Percentiles rank a stretch among this genome's conserved stretches.
These are phyloP conservation scores for Argyrosomus regius DNA, from an alignment of 2,797 vertebrate genomes.

Conservation along the genomic window DNA sequence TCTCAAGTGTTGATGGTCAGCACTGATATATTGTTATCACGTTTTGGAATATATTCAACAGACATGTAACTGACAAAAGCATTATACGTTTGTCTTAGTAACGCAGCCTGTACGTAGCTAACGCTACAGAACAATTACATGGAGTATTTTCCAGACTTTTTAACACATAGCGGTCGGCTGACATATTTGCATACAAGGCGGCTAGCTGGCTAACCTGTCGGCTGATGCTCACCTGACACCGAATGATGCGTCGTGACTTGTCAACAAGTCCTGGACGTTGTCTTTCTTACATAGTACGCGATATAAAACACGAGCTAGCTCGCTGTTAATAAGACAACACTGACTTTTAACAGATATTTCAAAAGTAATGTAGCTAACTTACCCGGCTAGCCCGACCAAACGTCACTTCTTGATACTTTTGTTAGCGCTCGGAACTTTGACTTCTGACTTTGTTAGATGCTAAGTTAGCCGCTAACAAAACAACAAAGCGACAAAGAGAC, in stretches of 20 bases:
- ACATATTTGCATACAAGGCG: background rate
- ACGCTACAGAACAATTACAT: too few relatives aligned
- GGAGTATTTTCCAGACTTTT: background rate
- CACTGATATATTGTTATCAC: background rate
- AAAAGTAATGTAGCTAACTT: background rate
- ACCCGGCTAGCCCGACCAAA: background rate
- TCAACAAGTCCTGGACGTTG: constrained; percentile 15
- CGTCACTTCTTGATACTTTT: constrained; percentile 53
- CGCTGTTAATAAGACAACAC: background rate
- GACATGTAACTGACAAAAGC: background rate
- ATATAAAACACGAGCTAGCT: background rate
- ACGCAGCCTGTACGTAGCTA: background rate
- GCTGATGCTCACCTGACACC: constrained; percentile 64
- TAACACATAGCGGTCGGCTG: background rate
- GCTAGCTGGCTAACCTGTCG: constrained; percentile 33
- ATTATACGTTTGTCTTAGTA: background rate
- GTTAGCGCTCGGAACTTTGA: constrained; percentile 40
- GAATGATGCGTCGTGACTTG: background rate
- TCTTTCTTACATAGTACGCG: background rate
- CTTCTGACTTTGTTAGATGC: constrained; percentile 57
- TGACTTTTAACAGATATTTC: background rate
- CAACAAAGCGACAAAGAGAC: background rate
- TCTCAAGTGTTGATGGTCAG: background rate
- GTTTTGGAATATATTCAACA: background rate
- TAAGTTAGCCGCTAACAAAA: constrained; percentile 67